Evolutionary conservation across 2,113 vertebrate genomes (phyloP).

Genomic region (Semnopithecus entellus): DNA sequence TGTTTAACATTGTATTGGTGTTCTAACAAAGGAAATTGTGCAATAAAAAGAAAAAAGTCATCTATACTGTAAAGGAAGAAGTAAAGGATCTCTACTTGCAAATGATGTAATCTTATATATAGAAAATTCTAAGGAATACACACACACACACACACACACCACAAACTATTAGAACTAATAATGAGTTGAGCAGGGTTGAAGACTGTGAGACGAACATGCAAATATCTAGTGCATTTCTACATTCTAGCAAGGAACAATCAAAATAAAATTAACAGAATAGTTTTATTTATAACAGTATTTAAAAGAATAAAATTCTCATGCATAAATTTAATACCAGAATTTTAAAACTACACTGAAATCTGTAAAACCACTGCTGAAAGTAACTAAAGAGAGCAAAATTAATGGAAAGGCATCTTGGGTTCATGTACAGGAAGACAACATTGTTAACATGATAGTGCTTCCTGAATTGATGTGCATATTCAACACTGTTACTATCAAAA

Average conservation of each 20-base stretch:
- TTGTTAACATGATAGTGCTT: not conserved
- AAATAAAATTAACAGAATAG: not conserved
- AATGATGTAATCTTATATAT: not conserved
- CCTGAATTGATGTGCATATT: not conserved
- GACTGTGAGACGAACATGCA: not conserved
- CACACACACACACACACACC: not conserved
- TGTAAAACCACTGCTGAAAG: not conserved
- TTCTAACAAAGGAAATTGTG: not conserved
- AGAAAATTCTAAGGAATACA: not conserved
- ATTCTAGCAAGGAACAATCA: not conserved
- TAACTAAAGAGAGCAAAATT: not conserved
- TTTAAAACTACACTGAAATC: not conserved
- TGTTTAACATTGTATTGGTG: not conserved
- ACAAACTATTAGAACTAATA: not conserved
- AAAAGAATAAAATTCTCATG: not conserved
- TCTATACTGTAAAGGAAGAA: not conserved
- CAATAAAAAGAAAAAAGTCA: not conserved
- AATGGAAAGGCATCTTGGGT: not conserved
- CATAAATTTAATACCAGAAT: not conserved
- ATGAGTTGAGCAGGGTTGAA: not conserved
- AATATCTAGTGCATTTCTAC: not conserved
- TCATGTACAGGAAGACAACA: not conserved
- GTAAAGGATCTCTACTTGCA: not conserved
- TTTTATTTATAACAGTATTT: not conserved
- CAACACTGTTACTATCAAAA: not conserved